Conservation (phyloP, 2,888 invertebrate species). For the Acanthosoma haemorrhoidale region DNA sequence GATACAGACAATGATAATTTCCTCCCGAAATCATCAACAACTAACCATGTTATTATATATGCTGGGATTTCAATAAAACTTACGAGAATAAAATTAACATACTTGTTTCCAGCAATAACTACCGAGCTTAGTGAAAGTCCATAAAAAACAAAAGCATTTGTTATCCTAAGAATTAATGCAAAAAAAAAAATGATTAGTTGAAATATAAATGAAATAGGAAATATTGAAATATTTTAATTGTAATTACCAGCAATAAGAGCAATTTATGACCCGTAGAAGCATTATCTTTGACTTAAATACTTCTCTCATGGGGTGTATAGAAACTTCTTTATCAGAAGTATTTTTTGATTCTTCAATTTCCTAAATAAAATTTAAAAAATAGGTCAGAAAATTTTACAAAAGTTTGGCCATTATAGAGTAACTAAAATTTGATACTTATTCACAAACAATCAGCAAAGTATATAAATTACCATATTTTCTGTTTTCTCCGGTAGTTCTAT, state of each 20-base stretch:
- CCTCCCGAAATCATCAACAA: constrained; percentile 40
- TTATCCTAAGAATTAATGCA: constrained; percentile 52
- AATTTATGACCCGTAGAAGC: constrained; percentile 55
- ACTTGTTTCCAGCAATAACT: constrained; percentile 66
- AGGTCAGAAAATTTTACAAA: too few relatives aligned
- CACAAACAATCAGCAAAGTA: too few relatives aligned
- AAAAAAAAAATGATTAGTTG: too few relatives aligned
- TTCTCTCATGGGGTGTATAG: constrained; percentile 44
- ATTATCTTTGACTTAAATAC: constrained; percentile 54
- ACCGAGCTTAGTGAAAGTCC: constrained; percentile 74
- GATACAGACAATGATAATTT: constrained; percentile 38
- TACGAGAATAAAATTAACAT: constrained; percentile 64
- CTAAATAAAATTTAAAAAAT: not conserved
- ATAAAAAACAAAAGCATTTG: constrained; percentile 72
- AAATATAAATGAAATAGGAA: not conserved
- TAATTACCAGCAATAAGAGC: constrained; percentile 65
- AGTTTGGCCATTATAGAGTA: too few relatives aligned
- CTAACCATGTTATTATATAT: constrained; percentile 40
- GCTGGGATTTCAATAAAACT: constrained; percentile 42
- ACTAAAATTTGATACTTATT: too few relatives aligned
- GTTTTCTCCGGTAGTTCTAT: not conserved
- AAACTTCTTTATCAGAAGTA: not conserved
- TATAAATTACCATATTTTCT: not conserved
- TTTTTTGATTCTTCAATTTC: not conserved
- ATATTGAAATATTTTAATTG: too few relatives aligned